Evolutionary conservation across 2,888 invertebrate genomes (phyloP), one percentile per base, ranked within the genome.

Genomic region (Prosapia bicincta): DNA sequence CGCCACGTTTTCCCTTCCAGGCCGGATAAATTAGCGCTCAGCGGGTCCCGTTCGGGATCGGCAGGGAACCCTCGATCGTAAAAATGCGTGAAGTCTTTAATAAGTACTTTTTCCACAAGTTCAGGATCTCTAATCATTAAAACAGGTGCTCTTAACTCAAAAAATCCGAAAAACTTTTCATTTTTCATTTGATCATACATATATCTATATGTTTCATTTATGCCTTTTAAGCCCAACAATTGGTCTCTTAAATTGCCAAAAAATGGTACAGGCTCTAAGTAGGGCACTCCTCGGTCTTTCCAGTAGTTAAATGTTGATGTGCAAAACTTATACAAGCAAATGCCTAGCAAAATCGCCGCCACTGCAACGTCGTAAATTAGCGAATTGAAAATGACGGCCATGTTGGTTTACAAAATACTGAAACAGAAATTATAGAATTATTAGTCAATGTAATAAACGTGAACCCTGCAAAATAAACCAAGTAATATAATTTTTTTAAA

Each of bases 241-340:
- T 32, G 23, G 3, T 83, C 82, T 26, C 82, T 83, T 32, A 85
- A 79, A 78, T 85, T 86, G 0, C 87, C 87, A 54, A 85, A 83
- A 3, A 86, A 70, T 1, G 84, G 82, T 3, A 79, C 30, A 0
- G 87, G 86, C 74, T 82, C 79, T 0, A 84, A 81, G 65, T 83
- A 85, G 0, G 82, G 81, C 1, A 87, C 82, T 2, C 83, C 83
- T 24, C 83, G 83, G 1, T 81, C 81, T 70, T 83, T 83, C 86
- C 86, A 87, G 78, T 84, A 85, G 66, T n/a, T 3, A 20, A 20
- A 54, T 20, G 54, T 20, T 54, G 54, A 20, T 2, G n/a, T 54
- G 54, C 3, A 1, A 9, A 3, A 54, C 1, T 10, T 2, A 20
- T 54, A 54, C 3, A 54, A 54, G 6, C n/a, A 20, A 3, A 54